Conservation (phyloP, 1,140 invertebrate genomes). For the Teleogryllus occipitalis region DNA sequence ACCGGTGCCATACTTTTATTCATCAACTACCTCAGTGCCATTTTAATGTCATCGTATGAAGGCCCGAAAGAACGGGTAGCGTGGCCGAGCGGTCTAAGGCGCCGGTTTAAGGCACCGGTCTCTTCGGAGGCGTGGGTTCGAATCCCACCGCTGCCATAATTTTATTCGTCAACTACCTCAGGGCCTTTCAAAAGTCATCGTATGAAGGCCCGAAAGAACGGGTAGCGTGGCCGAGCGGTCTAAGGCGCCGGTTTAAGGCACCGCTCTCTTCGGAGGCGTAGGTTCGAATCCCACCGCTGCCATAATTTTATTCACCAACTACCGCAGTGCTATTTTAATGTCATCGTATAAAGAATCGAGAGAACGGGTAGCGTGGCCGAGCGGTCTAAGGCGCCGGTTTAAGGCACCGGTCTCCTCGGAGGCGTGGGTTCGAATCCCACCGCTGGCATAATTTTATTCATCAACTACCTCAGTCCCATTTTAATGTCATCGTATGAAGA, state of each 20-base stretch:
- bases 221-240: constrained; percentile 66
- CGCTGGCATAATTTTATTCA: constrained; percentile 43
- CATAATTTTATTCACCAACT: too few species aligned
- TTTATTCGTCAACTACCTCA: too few species aligned
- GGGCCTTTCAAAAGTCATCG: too few species aligned
- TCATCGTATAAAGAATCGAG: too few species aligned
- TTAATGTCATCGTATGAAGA: too few species aligned
- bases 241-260: constrained; percentile 69
- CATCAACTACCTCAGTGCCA: too few species aligned
- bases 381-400: constrained; percentile 30
- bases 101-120: constrained; percentile 69
- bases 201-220: too few species aligned
- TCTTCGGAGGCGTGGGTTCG: constrained; percentile 63
- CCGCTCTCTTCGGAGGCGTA: constrained; percentile 62
- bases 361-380: constrained; percentile 29
- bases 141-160: constrained; percentile 65
- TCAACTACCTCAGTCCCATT: too few species aligned
- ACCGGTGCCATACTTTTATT: too few species aligned
- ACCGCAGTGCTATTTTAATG: too few species aligned
- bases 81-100: constrained; percentile 67
- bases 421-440: constrained; percentile 72
- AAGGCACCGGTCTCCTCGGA: constrained; percentile 39
- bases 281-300: constrained; percentile 68
- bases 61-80: too few species aligned
- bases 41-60: too few species aligned